phyloP scores from a whole-genome alignment of 1,140 invertebrate genomes.

The Aphelenchoides besseyi region DNA sequence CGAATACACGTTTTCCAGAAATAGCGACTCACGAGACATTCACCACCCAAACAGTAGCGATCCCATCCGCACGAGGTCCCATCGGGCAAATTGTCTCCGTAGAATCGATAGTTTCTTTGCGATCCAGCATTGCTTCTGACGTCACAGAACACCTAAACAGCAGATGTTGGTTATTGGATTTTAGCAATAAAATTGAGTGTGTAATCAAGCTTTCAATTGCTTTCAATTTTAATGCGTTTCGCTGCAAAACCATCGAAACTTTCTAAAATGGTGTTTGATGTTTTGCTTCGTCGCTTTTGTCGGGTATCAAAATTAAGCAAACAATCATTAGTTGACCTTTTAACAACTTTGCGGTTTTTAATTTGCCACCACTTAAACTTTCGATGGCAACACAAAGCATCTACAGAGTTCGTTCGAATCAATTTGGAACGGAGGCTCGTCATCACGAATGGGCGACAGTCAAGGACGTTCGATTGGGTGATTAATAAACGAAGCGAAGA shows the following conservation, averaged over 20 bases:
- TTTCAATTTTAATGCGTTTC: neutral
- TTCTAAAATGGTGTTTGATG: neutral
- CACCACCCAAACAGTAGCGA: conserved; percentile 59
- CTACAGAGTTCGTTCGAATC: too few relatives aligned
- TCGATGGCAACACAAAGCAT: neutral
- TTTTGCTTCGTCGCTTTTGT: too few relatives aligned
- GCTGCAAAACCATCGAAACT: neutral
- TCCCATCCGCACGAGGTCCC: conserved; percentile 61
- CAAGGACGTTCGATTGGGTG: neutral
- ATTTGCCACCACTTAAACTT: neutral
- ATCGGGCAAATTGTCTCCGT: conserved; percentile 62
- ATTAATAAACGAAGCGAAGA: neutral
- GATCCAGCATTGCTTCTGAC: conserved; percentile 47
- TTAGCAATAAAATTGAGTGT: neutral
- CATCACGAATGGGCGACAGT: neutral
- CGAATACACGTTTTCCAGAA: conserved; percentile 31
- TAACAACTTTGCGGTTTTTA: neutral
- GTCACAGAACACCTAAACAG: conserved; percentile 58
- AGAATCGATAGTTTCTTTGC: conserved; percentile 62
- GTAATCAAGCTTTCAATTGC: neutral
- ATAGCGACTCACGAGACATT: conserved; percentile 54
- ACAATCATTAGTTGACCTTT: too few relatives aligned
- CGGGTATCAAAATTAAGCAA: too few relatives aligned
- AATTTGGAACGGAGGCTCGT: too few relatives aligned
- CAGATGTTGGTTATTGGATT: neutral